Evolutionary conservation across 2,797 vertebrate genomes (phyloP).

Genomic region (Sardinella longiceps): DNA sequence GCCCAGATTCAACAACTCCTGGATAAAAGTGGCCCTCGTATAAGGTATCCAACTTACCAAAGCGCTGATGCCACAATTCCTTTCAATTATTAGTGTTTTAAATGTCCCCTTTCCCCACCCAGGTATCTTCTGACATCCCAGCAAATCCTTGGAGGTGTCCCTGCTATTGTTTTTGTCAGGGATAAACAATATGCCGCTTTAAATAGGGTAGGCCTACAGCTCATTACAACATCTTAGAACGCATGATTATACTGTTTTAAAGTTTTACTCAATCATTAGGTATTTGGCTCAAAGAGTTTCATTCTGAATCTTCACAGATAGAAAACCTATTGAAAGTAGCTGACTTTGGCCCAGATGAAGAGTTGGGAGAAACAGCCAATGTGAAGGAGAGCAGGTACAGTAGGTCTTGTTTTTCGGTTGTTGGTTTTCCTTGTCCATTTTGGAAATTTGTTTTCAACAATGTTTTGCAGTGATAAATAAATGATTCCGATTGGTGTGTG

Average conservation of each 20-base stretch:
- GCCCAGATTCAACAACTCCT: constrained; percentile 63
- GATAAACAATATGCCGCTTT: constrained; percentile 56
- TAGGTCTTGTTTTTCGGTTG: background rate
- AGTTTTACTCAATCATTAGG: background rate
- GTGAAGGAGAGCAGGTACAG: constrained; percentile 45
- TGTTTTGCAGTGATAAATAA: no score
- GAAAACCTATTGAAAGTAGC: constrained; percentile 58
- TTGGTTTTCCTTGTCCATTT: no score
- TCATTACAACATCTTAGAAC: background rate
- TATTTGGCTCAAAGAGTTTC: background rate
- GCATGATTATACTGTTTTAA: background rate
- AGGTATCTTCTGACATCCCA: constrained; percentile 56
- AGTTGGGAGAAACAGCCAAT: background rate
- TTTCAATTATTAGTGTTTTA: no score
- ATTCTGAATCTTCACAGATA: constrained; percentile 48
- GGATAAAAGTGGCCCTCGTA: constrained; percentile 64
- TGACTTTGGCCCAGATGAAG: constrained; percentile 58
- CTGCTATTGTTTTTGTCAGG: constrained; percentile 50
- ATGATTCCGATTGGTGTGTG: no score
- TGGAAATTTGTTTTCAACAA: no score
- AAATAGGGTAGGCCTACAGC: constrained; percentile 45
- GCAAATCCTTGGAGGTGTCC: constrained; percentile 53
- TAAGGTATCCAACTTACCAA: constrained; percentile 64
- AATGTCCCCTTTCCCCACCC: background rate
- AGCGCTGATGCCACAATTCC: background rate